These are phyloP conservation scores for Miniopterus natalensis DNA, from an alignment of 2,113 vertebrate genomes.

Conservation along the genomic window DNA sequence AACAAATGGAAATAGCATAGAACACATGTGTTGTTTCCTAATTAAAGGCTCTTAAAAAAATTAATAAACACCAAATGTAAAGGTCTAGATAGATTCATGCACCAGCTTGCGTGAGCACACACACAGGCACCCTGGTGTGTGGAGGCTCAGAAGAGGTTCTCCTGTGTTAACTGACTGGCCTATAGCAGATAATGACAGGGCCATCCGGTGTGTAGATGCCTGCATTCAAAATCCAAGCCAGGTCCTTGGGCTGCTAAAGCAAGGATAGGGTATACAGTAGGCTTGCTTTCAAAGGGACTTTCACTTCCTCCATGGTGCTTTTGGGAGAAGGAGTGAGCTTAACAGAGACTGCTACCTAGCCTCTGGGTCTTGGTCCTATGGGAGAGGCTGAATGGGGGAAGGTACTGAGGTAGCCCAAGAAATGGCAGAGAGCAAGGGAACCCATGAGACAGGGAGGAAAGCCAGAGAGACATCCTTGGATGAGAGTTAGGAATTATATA, in stretches of 20 bases:
- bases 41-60: slow-evolving; percentile 67
- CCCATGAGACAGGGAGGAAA: background rate
- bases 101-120: background rate
- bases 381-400: background rate
- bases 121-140: background rate
- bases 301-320: background rate
- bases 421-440: background rate
- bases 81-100: background rate
- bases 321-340: background rate
- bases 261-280: background rate
- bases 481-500: background rate
- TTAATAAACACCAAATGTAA: slow-evolving; percentile 72
- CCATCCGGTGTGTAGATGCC: background rate
- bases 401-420: background rate
- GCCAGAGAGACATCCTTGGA: too few species aligned
- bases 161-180: background rate
- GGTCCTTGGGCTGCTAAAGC: background rate
- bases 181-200: rapidly evolving
- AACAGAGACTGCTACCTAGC: background rate
- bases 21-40: slow-evolving; percentile 59
- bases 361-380: background rate
- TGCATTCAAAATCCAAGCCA: background rate
- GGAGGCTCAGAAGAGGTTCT: background rate
- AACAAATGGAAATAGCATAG: slow-evolving; percentile 69
- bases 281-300: background rate